Evolutionary conservation across 2,888 invertebrate species (phyloP).

Genomic region (Microdon myrmicae): DNA sequence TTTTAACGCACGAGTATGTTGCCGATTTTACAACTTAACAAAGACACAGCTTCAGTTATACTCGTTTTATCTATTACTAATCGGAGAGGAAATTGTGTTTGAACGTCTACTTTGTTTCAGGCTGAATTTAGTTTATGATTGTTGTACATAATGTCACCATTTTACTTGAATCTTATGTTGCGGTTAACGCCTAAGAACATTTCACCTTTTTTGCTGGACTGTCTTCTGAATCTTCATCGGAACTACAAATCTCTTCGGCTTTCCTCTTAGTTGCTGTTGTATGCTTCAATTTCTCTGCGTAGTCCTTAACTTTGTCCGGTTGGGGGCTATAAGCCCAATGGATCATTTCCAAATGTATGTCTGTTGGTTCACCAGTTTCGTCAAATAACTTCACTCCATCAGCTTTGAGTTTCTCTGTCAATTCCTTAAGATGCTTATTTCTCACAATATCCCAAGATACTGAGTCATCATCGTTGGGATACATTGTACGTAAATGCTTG

Average conservation of each 20-base stretch:
- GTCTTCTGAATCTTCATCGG: conserved; percentile 53
- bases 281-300: conserved; percentile 61
- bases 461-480: conserved; percentile 68
- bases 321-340: conserved; percentile 84
- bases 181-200: conserved; percentile 54
- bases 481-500: conserved; percentile 76
- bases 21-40: too few relatives aligned
- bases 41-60: too few relatives aligned
- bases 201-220: conserved; percentile 27
- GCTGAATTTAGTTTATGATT: too few relatives aligned
- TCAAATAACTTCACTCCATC: conserved; percentile 73
- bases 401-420: conserved; percentile 72
- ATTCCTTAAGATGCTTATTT: conserved; percentile 72
- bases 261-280: conserved; percentile 65
- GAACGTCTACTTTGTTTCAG: too few relatives aligned
- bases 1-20: too few relatives aligned
- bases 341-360: conserved; percentile 75
- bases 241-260: conserved; percentile 56
- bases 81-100: too few relatives aligned
- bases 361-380: conserved; percentile 75
- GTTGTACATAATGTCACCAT: too few relatives aligned
- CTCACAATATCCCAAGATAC: conserved; percentile 81
- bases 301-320: conserved; percentile 74
- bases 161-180: conserved; percentile 52
- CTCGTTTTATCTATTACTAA: too few relatives aligned